These are phyloP conservation scores for Glandiceps talaboti DNA, from an alignment of 53 echinoderm and acorn worm genomes.

Conservation along the genomic window DNA sequence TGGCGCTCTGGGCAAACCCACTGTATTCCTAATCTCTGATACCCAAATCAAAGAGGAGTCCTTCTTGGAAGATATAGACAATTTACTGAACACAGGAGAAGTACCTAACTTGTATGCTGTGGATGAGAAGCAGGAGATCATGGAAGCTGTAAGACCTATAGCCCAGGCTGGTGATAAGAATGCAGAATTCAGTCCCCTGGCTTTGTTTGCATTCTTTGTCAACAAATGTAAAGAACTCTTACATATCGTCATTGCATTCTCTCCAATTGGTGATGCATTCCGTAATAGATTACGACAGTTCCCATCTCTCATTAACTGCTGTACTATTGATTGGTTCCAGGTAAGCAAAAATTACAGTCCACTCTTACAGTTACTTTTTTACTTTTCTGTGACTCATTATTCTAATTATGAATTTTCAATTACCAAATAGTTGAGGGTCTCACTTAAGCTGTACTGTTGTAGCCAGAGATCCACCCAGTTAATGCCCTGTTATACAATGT, in stretches of 20 bases:
- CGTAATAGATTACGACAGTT: constrained; percentile 96
- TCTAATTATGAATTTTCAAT: no score
- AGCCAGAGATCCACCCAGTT: no score
- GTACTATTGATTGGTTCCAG: constrained; percentile 99
- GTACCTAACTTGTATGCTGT: constrained; percentile 95
- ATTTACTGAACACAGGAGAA: constrained; percentile 91
- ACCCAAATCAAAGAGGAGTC: constrained; percentile 99
- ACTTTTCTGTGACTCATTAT: no score
- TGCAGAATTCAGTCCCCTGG: constrained; percentile 96
- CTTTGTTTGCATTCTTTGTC: constrained; percentile 96
- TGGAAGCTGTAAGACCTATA: constrained; percentile 95
- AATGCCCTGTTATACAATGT: no score
- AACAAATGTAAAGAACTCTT: constrained; percentile 94
- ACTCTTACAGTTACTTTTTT: no score
- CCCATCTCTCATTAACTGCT: constrained; percentile 98
- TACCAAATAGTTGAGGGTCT: no score
- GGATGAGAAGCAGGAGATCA: constrained; percentile 89
- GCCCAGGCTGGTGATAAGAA: constrained; percentile 98
- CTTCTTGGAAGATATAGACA: constrained; percentile 93
- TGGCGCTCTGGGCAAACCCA: constrained; percentile 79
- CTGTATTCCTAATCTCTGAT: constrained; percentile 93
- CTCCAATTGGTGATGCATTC: constrained; percentile 97
- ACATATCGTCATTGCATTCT: constrained; percentile 96
- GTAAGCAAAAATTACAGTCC: no score
- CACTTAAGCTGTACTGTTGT: no score